phyloP scores from a whole-genome alignment of 2,113 vertebrate genomes.

The Cisticola juncidis region DNA sequence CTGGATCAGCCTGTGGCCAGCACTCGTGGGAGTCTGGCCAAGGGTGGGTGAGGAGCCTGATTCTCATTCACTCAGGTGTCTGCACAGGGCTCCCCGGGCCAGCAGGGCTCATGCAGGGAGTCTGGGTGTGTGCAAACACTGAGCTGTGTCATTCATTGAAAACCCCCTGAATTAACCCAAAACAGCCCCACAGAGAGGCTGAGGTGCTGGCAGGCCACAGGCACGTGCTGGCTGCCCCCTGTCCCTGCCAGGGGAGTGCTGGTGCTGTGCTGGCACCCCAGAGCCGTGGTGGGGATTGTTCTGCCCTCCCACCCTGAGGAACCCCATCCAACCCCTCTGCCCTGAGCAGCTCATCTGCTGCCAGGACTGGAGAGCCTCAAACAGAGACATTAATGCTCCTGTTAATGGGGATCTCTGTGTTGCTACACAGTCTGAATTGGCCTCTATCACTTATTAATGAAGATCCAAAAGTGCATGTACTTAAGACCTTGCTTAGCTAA shows the following conservation, averaged over 20 bases:
- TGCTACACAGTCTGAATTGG: constrained; percentile 49
- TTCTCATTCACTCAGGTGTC: not conserved
- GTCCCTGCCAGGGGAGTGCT: not conserved
- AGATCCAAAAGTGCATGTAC: constrained; percentile 64
- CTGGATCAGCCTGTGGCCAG: not conserved
- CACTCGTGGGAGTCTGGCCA: not conserved
- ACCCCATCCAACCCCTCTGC: not conserved
- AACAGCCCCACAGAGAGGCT: not conserved
- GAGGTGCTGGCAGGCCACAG: not conserved
- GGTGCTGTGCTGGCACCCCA: fast-evolving
- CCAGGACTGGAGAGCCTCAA: constrained; percentile 40
- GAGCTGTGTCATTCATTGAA: not conserved
- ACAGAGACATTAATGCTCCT: constrained; percentile 66
- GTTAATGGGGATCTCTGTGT: constrained; percentile 68
- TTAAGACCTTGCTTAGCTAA: constrained; percentile 63
- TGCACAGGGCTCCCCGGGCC: not conserved
- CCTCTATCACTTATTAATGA: constrained; percentile 67
- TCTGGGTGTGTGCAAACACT: not conserved
- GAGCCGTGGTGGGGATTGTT: fast-evolving
- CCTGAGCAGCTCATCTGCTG: not conserved
- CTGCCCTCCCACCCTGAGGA: fast-evolving
- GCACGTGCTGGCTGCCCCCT: not conserved
- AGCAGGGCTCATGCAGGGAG: not conserved
- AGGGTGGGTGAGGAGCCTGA: not conserved
- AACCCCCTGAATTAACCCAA: not conserved